Evolutionary conservation across 2,113 vertebrate genomes (phyloP).

Genomic region (Eudyptes chrysolophus): DNA sequence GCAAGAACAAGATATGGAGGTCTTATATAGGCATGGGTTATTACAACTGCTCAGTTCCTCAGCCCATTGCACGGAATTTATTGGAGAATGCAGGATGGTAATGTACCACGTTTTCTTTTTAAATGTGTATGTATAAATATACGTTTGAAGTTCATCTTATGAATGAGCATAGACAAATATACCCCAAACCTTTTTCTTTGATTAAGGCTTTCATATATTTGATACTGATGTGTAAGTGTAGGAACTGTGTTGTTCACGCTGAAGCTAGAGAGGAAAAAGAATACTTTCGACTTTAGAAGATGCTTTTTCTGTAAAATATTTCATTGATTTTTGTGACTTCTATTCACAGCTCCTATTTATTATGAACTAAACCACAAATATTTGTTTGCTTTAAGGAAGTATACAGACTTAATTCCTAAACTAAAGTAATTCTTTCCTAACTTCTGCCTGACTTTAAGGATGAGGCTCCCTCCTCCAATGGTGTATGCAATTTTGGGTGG

Average conservation of each 20-base stretch:
- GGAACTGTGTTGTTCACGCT: background rate
- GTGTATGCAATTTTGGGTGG: background rate
- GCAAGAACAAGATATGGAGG: constrained; percentile 92
- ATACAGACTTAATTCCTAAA: background rate
- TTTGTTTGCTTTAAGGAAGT: background rate
- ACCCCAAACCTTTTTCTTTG: background rate
- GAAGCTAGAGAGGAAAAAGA: background rate
- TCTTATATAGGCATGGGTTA: constrained; percentile 99
- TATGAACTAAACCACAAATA: background rate
- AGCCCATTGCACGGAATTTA: constrained; percentile 89
- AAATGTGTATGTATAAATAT: background rate
- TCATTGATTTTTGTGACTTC: background rate
- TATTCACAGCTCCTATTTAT: background rate
- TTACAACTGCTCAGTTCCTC: constrained; percentile 93
- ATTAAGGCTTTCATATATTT: background rate
- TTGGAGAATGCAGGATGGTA: constrained; percentile 98
- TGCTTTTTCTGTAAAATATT: background rate
- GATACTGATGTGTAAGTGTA: background rate
- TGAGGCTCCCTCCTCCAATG: background rate
- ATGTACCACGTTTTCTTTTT: constrained; percentile 47
- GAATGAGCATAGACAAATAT: background rate
- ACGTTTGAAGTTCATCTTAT: background rate
- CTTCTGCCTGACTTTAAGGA: background rate
- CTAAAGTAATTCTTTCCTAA: background rate
- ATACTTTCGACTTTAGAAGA: background rate